Evolutionary conservation across 1,140 invertebrate genomes (phyloP).

Genomic region (Drosophila yakuba): DNA sequence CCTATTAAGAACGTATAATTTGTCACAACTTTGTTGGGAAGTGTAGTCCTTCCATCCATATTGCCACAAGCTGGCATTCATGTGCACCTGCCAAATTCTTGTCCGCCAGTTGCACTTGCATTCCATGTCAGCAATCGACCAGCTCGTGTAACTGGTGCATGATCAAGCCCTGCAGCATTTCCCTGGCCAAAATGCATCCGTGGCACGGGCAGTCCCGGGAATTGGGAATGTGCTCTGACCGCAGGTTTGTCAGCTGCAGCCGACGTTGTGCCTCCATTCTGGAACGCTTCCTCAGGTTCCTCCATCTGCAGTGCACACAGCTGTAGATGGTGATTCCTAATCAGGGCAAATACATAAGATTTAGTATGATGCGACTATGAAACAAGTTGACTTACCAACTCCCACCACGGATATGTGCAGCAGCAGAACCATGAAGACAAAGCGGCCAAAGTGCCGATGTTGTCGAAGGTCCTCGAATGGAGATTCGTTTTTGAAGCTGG

Average conservation of each 20-base stretch:
- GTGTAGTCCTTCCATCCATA: not conserved
- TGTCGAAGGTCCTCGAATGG: conserved; percentile 7
- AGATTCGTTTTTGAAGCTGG: not conserved
- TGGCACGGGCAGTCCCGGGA: conserved; percentile 47
- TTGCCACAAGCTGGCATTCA: not conserved
- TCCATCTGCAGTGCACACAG: conserved; percentile 26
- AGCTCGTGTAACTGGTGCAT: conserved; percentile 44
- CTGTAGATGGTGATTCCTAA: conserved; percentile 60
- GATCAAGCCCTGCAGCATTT: conserved; percentile 49
- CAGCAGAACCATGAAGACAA: conserved; percentile 46
- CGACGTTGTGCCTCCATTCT: conserved; percentile 1
- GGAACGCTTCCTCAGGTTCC: not conserved
- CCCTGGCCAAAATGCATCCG: conserved; percentile 44
- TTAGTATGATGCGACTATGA: too few species aligned
- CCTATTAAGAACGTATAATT: too few species aligned
- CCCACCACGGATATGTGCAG: conserved; percentile 54
- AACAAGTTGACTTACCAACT: conserved; percentile 30
- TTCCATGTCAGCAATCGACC: conserved; percentile 29
- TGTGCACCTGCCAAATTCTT: conserved; percentile 9
- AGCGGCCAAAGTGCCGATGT: conserved; percentile 17
- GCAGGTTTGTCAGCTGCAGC: conserved; percentile 8
- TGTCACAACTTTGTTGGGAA: not conserved
- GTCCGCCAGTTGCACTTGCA: conserved; percentile 10
- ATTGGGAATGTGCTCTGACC: conserved; percentile 45
- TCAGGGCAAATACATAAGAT: not conserved